These are phyloP conservation scores for Ametastegia equiseti DNA, from an alignment of 2,888 invertebrate genomes.

Conservation along the genomic window DNA sequence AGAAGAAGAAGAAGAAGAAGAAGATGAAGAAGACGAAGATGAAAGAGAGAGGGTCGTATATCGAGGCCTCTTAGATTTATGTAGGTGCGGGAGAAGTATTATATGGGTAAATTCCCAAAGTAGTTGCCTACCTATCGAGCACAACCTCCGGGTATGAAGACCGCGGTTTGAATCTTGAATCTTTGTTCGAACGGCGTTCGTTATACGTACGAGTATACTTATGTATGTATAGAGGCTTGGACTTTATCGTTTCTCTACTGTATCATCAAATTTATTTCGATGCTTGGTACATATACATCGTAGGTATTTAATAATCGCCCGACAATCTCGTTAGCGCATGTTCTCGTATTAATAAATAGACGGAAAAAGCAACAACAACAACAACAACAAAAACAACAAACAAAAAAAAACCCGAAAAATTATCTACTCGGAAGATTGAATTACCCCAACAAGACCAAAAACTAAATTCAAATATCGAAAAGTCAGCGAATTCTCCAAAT, in stretches of 20 bases:
- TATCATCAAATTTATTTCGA: background rate
- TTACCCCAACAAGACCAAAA: too few relatives aligned
- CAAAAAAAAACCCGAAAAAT: too few relatives aligned
- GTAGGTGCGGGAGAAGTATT: slow-evolving; percentile 57
- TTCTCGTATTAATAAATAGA: too few relatives aligned
- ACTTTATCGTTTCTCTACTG: background rate
- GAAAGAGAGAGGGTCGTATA: slow-evolving; percentile 53
- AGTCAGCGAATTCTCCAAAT: too few relatives aligned
- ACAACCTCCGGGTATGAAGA: slow-evolving; percentile 30
- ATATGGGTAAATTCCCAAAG: slow-evolving; percentile 48
- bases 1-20: slow-evolving; percentile 50
- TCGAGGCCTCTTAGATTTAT: slow-evolving; percentile 63
- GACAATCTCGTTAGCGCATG: too few relatives aligned
- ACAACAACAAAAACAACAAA: too few relatives aligned
- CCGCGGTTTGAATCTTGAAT: slow-evolving; percentile 37
- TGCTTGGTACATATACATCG: background rate
- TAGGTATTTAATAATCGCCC: too few relatives aligned
- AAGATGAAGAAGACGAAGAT: slow-evolving; percentile 45
- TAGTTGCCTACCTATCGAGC: slow-evolving; percentile 45
- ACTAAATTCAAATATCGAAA: too few relatives aligned
- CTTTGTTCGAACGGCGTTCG: slow-evolving; percentile 26
- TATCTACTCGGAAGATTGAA: too few relatives aligned
- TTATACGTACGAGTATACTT: background rate
- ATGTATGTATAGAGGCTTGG: background rate
- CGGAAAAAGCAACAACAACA: too few relatives aligned